Conservation (phyloP, 2,888 invertebrate species). For the Ophion slaviceki region DNA sequence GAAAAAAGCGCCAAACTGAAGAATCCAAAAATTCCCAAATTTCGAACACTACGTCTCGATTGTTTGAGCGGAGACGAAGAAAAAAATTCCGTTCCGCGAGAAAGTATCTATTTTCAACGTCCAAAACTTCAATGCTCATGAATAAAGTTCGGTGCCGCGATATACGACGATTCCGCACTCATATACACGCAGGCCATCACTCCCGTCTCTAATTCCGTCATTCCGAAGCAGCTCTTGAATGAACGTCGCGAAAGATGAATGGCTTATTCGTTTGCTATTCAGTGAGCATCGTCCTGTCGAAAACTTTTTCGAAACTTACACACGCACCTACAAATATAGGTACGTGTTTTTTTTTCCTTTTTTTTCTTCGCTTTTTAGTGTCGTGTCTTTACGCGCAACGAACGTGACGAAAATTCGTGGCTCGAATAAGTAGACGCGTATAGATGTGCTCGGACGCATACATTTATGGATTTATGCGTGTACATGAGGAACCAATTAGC, state of each 20-base stretch:
- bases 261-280: constrained; percentile 50
- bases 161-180: neutral
- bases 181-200: constrained; percentile 30
- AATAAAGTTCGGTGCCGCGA: constrained; percentile 21
- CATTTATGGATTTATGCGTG: neutral
- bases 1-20: neutral
- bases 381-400: neutral
- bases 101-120: neutral
- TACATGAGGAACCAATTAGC: neutral
- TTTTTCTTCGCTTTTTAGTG: constrained; percentile 7
- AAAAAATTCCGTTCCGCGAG: neutral
- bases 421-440: neutral
- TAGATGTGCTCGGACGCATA: neutral
- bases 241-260: constrained; percentile 59
- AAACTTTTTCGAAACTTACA: constrained; percentile 26
- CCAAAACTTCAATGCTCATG: constrained; percentile 29
- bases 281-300: constrained; percentile 42
- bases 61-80: neutral
- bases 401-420: constrained; percentile 5
- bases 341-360: neutral
- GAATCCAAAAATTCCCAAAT: neutral
- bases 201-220: constrained; percentile 55
- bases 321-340: neutral
- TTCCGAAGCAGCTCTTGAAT: constrained; percentile 56
- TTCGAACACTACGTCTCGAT: neutral